A percentile compares a stretch with the other conserved stretches of the same genome.
phyloP scores from a whole-genome alignment of 2,888 invertebrate genomes.

The Pharmacophagus antenor region DNA sequence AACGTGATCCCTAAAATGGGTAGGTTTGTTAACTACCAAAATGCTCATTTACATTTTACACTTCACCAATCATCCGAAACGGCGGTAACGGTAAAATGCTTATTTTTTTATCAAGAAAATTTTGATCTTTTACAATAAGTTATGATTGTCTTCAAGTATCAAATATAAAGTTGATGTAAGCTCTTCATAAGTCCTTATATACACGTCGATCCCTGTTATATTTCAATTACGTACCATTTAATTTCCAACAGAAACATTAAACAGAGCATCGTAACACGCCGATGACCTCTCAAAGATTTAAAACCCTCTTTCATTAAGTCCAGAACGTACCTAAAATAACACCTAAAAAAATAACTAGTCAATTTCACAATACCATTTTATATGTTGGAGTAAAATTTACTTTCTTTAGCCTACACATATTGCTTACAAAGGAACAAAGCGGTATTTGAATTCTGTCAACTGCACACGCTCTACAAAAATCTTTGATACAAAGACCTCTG shows the following conservation, averaged over 20 bases:
- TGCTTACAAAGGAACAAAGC: neutral
- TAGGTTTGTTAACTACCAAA: neutral
- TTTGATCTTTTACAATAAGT: too few species aligned
- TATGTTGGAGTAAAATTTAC: neutral
- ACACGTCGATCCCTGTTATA: too few species aligned
- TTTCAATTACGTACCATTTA: too few species aligned
- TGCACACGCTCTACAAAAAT: neutral
- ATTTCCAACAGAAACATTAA: too few species aligned
- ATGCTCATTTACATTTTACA: too few species aligned
- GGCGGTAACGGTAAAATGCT: too few species aligned
- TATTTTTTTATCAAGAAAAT: too few species aligned
- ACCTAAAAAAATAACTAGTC: neutral
- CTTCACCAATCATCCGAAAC: too few species aligned
- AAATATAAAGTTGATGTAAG: too few species aligned
- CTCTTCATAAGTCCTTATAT: too few species aligned
- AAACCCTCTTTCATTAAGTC: neutral
- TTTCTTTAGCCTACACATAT: neutral
- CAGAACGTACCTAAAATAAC: neutral
- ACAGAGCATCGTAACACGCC: too few species aligned
- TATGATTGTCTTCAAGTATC: too few species aligned
- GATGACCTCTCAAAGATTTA: neutral
- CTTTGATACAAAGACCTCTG: neutral
- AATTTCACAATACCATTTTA: neutral
- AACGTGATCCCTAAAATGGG: neutral
- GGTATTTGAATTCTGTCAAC: constrained; percentile 1